Evolutionary conservation across 1,140 invertebrate genomes (phyloP).

Genomic region (Drosophila varians): DNA sequence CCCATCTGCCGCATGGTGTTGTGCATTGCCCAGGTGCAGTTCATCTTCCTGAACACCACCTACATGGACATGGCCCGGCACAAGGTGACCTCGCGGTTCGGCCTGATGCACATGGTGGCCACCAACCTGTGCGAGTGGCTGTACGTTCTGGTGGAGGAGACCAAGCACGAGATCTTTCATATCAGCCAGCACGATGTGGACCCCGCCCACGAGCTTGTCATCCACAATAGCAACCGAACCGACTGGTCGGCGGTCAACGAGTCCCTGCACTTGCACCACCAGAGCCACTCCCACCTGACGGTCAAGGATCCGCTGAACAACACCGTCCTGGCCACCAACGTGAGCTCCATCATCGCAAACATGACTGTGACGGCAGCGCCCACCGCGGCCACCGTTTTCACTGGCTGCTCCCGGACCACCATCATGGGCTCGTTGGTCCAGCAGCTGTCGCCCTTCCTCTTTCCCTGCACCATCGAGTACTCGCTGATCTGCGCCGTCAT

Average conservation of each 20-base stretch:
- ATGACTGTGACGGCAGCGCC: slow-evolving; percentile 19
- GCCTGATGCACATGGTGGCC: slow-evolving; percentile 95
- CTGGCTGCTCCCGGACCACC: slow-evolving; percentile 84
- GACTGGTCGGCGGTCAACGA: slow-evolving; percentile 65
- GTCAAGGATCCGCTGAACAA: slow-evolving; percentile 8
- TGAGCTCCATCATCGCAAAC: slow-evolving; percentile 40
- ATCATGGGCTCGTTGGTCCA: slow-evolving; percentile 89
- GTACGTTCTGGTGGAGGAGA: slow-evolving; percentile 92
- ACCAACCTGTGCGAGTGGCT: slow-evolving; percentile 97
- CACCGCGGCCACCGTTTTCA: slow-evolving; percentile 27
- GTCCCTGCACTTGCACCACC: slow-evolving; percentile 40
- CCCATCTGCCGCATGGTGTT: slow-evolving; percentile 93
- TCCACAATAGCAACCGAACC: slow-evolving; percentile 21
- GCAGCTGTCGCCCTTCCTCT: slow-evolving; percentile 93
- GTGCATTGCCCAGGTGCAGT: slow-evolving; percentile 96
- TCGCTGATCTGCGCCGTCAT: slow-evolving; percentile 93
- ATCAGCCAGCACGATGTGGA: slow-evolving; percentile 76
- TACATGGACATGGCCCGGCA: slow-evolving; percentile 92
- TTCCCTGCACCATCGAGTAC: slow-evolving; percentile 96
- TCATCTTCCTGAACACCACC: slow-evolving; percentile 87
- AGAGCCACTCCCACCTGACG: neutral
- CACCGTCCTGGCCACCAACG: slow-evolving; percentile 41
- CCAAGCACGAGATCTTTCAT: slow-evolving; percentile 89
- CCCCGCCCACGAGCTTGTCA: slow-evolving; percentile 37
- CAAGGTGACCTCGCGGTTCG: slow-evolving; percentile 94